phyloP scores from a whole-genome alignment of 2,797 vertebrate genomes.

The Pyrocephalus nanus region DNA sequence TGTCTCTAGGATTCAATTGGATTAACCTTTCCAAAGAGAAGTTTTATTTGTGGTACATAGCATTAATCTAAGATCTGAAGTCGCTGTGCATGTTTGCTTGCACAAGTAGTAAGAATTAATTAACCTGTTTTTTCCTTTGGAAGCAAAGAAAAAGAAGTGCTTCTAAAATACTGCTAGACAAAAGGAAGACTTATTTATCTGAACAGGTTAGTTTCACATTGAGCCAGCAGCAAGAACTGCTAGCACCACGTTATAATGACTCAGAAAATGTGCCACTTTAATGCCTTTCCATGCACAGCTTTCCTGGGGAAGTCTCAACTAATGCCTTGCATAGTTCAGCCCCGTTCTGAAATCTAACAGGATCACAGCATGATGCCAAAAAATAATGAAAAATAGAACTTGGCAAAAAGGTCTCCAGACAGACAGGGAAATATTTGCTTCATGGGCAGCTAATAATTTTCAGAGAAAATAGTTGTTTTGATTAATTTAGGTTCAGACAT shows the following conservation, averaged over 20 bases:
- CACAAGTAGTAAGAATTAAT: neutral
- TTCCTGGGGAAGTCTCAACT: neutral
- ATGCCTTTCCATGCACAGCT: neutral
- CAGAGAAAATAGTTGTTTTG: slow-evolving; percentile 48
- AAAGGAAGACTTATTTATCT: neutral
- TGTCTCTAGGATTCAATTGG: neutral
- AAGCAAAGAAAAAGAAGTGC: neutral
- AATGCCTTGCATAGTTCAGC: neutral
- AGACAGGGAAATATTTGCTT: slow-evolving; percentile 53
- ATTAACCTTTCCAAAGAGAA: slow-evolving; percentile 48
- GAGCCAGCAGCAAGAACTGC: neutral
- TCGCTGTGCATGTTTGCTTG: neutral
- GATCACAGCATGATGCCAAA: slow-evolving; percentile 1
- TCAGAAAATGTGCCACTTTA: neutral
- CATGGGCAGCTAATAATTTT: slow-evolving; percentile 55
- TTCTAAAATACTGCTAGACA: neutral
- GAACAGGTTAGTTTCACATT: neutral
- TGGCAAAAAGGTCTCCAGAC: slow-evolving; percentile 26
- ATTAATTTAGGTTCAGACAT: slow-evolving; percentile 50
- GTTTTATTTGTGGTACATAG: neutral
- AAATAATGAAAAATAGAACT: slow-evolving; percentile 23
- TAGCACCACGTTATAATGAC: neutral
- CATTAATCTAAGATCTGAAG: slow-evolving; percentile 13
- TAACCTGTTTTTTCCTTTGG: neutral
- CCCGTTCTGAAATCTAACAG: neutral